Base-by-base conservation (phyloP, 2,797 vertebrate genomes). In the Rhinella marina region DNA sequence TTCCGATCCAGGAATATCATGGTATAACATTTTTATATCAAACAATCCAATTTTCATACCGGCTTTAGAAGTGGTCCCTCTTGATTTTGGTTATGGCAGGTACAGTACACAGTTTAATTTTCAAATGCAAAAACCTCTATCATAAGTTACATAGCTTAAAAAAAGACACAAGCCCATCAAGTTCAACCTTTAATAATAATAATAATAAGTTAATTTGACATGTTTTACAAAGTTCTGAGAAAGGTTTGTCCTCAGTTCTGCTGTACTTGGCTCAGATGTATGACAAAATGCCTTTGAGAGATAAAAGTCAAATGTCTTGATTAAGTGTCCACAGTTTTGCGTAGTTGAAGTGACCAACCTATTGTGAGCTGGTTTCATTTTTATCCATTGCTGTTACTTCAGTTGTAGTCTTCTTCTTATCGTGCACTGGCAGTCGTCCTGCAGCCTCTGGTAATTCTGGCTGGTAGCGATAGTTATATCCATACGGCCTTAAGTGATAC, bases 401-500 rank as follows among this genome's bases (percentile, higher is more conserved):
- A 72, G 29, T 9, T 19, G 32, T 14, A 10, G 29, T 29, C 32
- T 41, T 41, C 16, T 48, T 1, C 70, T 21, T 27, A 41, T 72
- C 0, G 16, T 19, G 8, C 16, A 19, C 32, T 41, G 70, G 70
- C 8, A 81, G 61, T 6, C 17, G 41, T 10, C 29, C 56, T 50
- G 83, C 83, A 81, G 82, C 61, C n/a, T 89, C 87, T 9, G 90
- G 57, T 81, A 90, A 57, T 50, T 76, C 59, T 0, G 87, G 91
- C 1, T 27, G 61, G 62, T 96, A 96, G 68, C 95, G 94, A 54
- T 94, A 91, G 64, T 75, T 88, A 91, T 96, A 96, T 72, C 95
- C 94, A 0, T 95, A 94, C 2, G 95, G 92, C 66, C 93, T 92
- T 87, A 96, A 93, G 87, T 94, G 93, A 90, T 94, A 95, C 19